Evolutionary conservation across 2,888 invertebrate species (phyloP).

Genomic region (Drosophila mayaguana): DNA sequence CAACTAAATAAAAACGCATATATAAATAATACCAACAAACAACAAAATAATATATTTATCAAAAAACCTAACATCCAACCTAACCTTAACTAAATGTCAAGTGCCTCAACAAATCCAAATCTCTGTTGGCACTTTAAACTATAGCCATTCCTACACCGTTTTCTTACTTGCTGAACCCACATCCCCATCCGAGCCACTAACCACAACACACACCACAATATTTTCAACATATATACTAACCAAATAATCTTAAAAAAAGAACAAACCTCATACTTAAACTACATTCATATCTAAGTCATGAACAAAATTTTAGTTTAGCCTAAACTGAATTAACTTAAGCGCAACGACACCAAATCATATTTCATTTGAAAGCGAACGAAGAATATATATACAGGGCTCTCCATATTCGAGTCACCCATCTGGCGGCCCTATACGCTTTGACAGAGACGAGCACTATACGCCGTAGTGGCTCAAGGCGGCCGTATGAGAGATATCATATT

Average conservation of each 20-base stretch:
- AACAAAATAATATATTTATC: slow-evolving; percentile 26
- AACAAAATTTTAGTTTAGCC: slow-evolving; percentile 33
- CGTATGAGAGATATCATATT: too few species aligned
- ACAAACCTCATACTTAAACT: slow-evolving; percentile 15
- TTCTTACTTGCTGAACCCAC: slow-evolving; percentile 42
- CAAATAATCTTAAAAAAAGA: slow-evolving; percentile 9
- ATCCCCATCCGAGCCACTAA: slow-evolving; percentile 31
- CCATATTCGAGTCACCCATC: too few species aligned
- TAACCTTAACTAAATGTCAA: slow-evolving; percentile 13
- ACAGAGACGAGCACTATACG: too few species aligned
- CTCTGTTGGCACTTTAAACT: slow-evolving; percentile 39
- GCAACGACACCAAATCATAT: slow-evolving; percentile 1
- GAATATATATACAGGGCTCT: too few species aligned
- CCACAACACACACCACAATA: slow-evolving; percentile 30
- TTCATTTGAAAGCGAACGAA: too few species aligned
- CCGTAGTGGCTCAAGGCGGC: too few species aligned
- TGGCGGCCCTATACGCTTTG: too few species aligned
- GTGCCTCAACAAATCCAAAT: slow-evolving; percentile 33
- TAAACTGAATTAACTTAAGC: slow-evolving; percentile 24
- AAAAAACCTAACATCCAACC: slow-evolving; percentile 30
- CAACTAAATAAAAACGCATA: slow-evolving; percentile 68
- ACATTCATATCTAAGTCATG: slow-evolving; percentile 43
- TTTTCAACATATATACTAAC: slow-evolving; percentile 36
- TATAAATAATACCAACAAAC: slow-evolving; percentile 61
- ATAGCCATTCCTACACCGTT: slow-evolving; percentile 33